Evolutionary conservation across 2,888 invertebrate genomes (phyloP).

Genomic region (Lasioglossum lativentre): DNA sequence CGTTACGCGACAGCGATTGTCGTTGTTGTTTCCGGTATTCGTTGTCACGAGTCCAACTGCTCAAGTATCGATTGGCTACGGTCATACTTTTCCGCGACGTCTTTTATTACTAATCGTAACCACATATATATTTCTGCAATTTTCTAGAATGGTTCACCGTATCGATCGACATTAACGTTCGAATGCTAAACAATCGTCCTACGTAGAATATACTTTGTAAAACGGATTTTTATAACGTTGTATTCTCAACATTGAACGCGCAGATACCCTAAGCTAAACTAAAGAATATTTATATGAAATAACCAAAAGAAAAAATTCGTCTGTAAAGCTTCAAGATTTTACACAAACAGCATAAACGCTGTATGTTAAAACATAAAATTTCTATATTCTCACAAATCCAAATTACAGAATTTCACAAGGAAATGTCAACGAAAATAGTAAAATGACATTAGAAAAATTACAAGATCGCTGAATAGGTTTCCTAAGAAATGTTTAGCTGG

Average conservation of each 20-base stretch:
- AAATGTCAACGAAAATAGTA: not conserved
- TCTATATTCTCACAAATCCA: not conserved
- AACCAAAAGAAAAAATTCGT: not conserved
- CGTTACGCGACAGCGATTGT: too few relatives aligned
- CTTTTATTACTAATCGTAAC: constrained; percentile 43
- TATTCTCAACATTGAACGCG: not conserved
- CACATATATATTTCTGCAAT: not conserved
- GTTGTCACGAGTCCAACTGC: constrained; percentile 54
- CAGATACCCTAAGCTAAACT: not conserved
- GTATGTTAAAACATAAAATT: not conserved
- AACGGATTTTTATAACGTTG: not conserved
- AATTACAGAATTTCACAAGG: not conserved
- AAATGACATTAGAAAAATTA: not conserved
- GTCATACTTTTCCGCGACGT: constrained; percentile 38
- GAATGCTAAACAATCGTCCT: too few relatives aligned
- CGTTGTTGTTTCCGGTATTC: constrained; percentile 11
- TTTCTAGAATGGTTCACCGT: not conserved
- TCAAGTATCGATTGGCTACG: constrained; percentile 58
- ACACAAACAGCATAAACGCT: not conserved
- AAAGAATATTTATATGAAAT: too few relatives aligned
- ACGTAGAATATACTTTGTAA: not conserved
- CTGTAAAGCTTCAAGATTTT: not conserved
- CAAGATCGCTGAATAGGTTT: too few relatives aligned
- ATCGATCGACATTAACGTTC: not conserved
- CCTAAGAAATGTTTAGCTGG: not conserved